Conservation (phyloP, 1,140 invertebrate species). For the Neodiprion fabricii region DNA sequence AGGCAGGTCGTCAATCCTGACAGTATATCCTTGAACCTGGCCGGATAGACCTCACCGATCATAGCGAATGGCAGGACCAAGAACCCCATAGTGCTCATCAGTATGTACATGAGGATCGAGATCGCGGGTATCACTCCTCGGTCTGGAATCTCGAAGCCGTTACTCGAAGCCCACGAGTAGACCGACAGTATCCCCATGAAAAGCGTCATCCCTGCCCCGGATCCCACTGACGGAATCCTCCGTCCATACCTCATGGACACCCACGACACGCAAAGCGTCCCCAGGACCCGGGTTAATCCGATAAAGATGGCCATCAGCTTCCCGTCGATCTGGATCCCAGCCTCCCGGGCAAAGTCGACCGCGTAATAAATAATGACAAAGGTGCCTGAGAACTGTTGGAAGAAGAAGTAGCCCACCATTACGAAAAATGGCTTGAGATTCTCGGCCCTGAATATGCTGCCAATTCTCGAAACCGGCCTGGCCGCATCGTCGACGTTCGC, state of each 20-base stretch:
- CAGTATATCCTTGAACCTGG: slow-evolving; percentile 70
- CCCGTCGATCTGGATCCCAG: slow-evolving; percentile 65
- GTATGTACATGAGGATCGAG: slow-evolving; percentile 66
- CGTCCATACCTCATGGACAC: slow-evolving; percentile 66
- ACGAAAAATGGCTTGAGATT: slow-evolving; percentile 70
- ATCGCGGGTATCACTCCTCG: slow-evolving; percentile 56
- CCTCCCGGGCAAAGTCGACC: slow-evolving; percentile 67
- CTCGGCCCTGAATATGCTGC: neutral
- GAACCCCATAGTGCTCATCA: slow-evolving; percentile 69
- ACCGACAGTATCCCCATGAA: slow-evolving; percentile 65
- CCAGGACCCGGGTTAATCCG: slow-evolving; percentile 63
- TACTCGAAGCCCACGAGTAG: slow-evolving; percentile 55
- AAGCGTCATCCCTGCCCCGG: slow-evolving; percentile 67
- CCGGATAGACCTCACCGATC: slow-evolving; percentile 77
- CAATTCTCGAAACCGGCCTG: neutral
- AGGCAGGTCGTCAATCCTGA: slow-evolving; percentile 70
- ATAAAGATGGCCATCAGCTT: slow-evolving; percentile 67
- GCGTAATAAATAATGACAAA: slow-evolving; percentile 82
- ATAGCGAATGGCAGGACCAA: slow-evolving; percentile 76
- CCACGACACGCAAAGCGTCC: slow-evolving; percentile 62
- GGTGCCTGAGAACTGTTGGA: slow-evolving; percentile 80
- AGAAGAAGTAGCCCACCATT: slow-evolving; percentile 72
- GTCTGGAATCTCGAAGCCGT: slow-evolving; percentile 36
- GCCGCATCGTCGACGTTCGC: neutral
- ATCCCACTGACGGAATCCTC: slow-evolving; percentile 64